Percentiles rank a stretch among this genome's conserved stretches.
Evolutionary conservation across 2,888 invertebrate species (phyloP).

Genomic region (Standfussiana lucernea): DNA sequence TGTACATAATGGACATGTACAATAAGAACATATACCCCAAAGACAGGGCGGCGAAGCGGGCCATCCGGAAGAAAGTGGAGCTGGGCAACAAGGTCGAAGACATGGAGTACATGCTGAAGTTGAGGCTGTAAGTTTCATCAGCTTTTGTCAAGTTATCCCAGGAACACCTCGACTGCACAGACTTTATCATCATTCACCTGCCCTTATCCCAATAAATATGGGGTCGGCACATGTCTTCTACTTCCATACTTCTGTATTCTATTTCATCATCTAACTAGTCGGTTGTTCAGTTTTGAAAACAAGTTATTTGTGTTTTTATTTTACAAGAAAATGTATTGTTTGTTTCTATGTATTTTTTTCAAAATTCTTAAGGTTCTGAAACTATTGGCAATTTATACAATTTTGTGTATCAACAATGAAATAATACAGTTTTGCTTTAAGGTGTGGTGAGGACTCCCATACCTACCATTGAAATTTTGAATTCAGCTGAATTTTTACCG

Average conservation of each 20-base stretch:
- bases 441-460: no score
- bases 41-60: conserved; percentile 93
- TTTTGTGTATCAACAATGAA: not conserved
- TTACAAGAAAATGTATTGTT: no score
- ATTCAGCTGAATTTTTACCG: no score
- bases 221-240: not conserved
- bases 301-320: no score
- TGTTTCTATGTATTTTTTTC: no score
- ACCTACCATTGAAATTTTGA: not conserved
- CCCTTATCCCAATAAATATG: not conserved
- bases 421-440: not conserved
- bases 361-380: no score
- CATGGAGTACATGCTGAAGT: conserved; percentile 92
- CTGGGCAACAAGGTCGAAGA: conserved; percentile 91
- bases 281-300: not conserved
- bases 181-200: not conserved
- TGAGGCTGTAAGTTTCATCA: conserved; percentile 90
- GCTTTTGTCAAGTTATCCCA: not conserved
- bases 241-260: not conserved
- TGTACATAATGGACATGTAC: conserved; percentile 97
- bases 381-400: not conserved
- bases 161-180: not conserved
- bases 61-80: conserved; percentile 93
- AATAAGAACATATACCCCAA: conserved; percentile 95
- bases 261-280: not conserved